These are phyloP conservation scores for Microplitis manilae DNA, from an alignment of 2,888 invertebrate genomes.

Conservation along the genomic window DNA sequence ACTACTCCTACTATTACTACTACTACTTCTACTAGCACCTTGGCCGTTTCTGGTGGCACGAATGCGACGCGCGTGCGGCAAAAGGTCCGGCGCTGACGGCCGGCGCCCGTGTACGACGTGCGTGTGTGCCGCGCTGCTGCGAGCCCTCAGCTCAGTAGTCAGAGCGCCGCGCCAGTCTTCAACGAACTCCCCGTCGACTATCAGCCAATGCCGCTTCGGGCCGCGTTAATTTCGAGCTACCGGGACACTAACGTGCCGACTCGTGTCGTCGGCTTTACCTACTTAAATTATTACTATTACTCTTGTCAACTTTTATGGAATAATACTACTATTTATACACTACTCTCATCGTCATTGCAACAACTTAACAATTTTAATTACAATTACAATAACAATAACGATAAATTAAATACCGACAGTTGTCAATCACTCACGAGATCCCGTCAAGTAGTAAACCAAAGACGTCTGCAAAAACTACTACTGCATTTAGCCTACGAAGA, in stretches of 20 bases:
- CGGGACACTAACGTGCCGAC: constrained; percentile 37
- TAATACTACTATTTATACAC: background rate
- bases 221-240: constrained; percentile 37
- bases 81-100: constrained; percentile 46
- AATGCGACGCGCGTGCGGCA: constrained; percentile 48
- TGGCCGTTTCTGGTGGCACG: constrained; percentile 28
- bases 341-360: background rate
- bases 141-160: constrained; percentile 56
- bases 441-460: background rate
- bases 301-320: background rate
- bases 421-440: background rate
- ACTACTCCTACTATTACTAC: constrained; percentile 11
- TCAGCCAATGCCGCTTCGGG: constrained; percentile 57
- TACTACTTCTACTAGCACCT: constrained; percentile 17
- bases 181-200: constrained; percentile 60
- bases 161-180: constrained; percentile 64
- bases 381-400: background rate
- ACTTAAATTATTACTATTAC: background rate
- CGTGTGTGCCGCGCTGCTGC: constrained; percentile 56
- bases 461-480: background rate
- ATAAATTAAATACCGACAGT: background rate
- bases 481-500: background rate
- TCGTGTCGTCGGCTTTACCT: constrained; percentile 14
- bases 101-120: constrained; percentile 46
- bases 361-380: background rate